These are phyloP conservation scores for Trissolcus japonicus DNA, from an alignment of 2,888 invertebrate species.

Conservation along the genomic window DNA sequence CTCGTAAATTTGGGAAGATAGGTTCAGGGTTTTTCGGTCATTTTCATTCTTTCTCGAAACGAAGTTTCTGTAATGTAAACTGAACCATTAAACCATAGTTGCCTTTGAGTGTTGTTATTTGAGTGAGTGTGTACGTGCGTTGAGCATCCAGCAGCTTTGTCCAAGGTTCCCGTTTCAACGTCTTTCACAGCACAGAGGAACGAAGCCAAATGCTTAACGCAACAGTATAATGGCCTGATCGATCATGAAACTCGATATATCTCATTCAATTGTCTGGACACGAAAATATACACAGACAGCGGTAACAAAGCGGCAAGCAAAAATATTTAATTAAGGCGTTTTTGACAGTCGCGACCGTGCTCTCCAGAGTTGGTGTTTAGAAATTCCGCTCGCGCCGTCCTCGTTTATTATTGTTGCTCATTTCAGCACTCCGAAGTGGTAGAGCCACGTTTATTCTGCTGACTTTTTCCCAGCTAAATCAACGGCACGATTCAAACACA, in stretches of 20 bases:
- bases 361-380: too few relatives aligned
- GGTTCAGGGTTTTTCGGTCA: too few relatives aligned
- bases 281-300: conserved; percentile 1
- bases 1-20: too few relatives aligned
- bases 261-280: conserved; percentile 9
- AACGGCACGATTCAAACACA: conserved; percentile 41
- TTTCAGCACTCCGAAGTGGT: conserved; percentile 18
- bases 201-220: conserved; percentile 8
- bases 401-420: conserved; percentile 26
- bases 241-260: conserved; percentile 27
- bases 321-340: conserved; percentile 47
- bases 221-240: conserved; percentile 27
- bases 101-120: conserved; percentile 39
- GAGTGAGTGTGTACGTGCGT: conserved; percentile 31
- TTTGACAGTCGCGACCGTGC: conserved; percentile 39
- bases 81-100: conserved; percentile 42
- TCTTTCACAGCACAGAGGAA: conserved; percentile 17
- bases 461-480: conserved; percentile 25
- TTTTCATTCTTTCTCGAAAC: too few relatives aligned
- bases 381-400: background rate
- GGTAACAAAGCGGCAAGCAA: conserved; percentile 8
- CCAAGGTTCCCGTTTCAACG: conserved; percentile 3
- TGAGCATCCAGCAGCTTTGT: conserved; percentile 14
- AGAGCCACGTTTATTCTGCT: conserved; percentile 5
- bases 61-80: conserved; percentile 13